phyloP scores from a whole-genome alignment of 1,140 invertebrate species.

The Tetragnatha versicolor region DNA sequence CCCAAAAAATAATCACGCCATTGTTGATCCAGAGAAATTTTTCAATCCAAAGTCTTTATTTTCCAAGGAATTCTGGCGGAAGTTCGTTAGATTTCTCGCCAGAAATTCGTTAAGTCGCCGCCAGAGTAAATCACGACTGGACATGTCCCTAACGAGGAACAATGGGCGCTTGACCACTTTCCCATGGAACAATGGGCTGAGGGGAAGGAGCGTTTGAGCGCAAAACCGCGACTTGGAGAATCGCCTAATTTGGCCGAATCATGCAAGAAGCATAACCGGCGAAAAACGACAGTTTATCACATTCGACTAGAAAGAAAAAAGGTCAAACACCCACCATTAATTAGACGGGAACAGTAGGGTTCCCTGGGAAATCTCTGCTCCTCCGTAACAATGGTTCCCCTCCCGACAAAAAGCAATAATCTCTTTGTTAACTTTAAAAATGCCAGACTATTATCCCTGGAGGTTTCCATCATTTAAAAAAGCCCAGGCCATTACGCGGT shows the following conservation, averaged over 20 bases:
- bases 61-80: too few species aligned
- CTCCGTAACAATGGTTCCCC: slow-evolving; percentile 29
- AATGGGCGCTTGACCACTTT: neutral
- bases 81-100: slow-evolving; percentile 17
- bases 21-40: too few species aligned
- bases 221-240: too few species aligned
- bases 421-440: slow-evolving; percentile 48
- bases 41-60: too few species aligned
- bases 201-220: too few species aligned
- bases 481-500: slow-evolving; percentile 17
- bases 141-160: too few species aligned
- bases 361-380: slow-evolving; percentile 23
- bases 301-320: slow-evolving; percentile 19
- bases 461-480: neutral
- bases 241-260: slow-evolving; percentile 17
- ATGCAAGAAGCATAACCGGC: slow-evolving; percentile 23
- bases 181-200: neutral
- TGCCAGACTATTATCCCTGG: slow-evolving; percentile 22
- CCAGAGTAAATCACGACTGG: too few species aligned
- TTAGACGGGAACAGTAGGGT: slow-evolving; percentile 34
- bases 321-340: slow-evolving; percentile 43
- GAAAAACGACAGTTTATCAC: slow-evolving; percentile 14
- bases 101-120: slow-evolving; percentile 3
- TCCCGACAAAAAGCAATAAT: slow-evolving; percentile 44
- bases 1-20: too few species aligned